These are phyloP conservation scores for Scaptomyza reducta DNA, from an alignment of 2,888 invertebrate genomes.

Conservation along the genomic window DNA sequence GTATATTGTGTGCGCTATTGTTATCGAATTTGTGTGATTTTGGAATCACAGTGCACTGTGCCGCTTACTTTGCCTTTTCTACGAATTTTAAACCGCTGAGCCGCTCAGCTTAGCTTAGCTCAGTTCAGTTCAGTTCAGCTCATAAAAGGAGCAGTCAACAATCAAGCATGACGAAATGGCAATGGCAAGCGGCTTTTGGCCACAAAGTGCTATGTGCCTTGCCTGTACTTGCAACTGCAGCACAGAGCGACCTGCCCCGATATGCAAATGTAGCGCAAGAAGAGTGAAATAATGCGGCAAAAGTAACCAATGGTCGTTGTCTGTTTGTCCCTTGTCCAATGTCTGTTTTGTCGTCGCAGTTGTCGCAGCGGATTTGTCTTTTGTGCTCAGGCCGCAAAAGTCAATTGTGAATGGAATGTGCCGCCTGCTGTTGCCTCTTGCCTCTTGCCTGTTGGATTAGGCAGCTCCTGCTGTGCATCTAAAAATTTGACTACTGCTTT, in stretches of 20 bases:
- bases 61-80: slow-evolving; percentile 48
- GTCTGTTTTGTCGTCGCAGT: slow-evolving; percentile 52
- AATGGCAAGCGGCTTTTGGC: slow-evolving; percentile 66
- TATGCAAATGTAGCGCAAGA: slow-evolving; percentile 64
- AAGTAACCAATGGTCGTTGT: slow-evolving; percentile 40
- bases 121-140: slow-evolving; percentile 49
- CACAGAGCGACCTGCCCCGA: slow-evolving; percentile 22
- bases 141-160: slow-evolving; percentile 77
- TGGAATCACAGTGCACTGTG: slow-evolving; percentile 54
- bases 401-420: slow-evolving; percentile 65
- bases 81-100: slow-evolving; percentile 62
- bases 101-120: slow-evolving; percentile 42
- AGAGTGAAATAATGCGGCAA: slow-evolving; percentile 69
- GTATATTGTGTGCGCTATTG: neutral
- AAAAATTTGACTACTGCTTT: slow-evolving; percentile 75
- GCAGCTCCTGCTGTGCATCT: slow-evolving; percentile 69
- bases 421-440: slow-evolving; percentile 47
- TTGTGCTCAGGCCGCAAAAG: slow-evolving; percentile 72
- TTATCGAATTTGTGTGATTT: slow-evolving; percentile 2
- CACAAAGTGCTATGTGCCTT: slow-evolving; percentile 50
- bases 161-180: slow-evolving; percentile 79
- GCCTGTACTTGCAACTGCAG: slow-evolving; percentile 1
- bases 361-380: slow-evolving; percentile 68
- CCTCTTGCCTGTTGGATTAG: slow-evolving; percentile 48
- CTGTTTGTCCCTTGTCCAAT: slow-evolving; percentile 35